Evolutionary conservation across 2,888 invertebrate species (phyloP).

Genomic region (Lampropteryx suffumata): DNA sequence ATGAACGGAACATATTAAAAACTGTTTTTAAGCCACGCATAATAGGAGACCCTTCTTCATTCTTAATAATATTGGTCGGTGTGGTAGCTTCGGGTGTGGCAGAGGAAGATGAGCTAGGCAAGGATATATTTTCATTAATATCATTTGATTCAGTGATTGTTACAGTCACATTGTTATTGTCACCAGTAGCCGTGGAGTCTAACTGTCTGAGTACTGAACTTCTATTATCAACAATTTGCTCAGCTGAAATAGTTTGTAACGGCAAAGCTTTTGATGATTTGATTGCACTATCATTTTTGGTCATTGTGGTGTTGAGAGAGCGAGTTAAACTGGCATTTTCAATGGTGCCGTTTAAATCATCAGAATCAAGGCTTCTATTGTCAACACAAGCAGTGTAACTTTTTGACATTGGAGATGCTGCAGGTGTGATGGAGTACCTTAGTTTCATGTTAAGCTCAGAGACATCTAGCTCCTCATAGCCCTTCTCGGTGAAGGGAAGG

Average conservation of each 20-base stretch:
- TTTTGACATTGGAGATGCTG: slow-evolving; percentile 70
- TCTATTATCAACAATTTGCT: slow-evolving; percentile 49
- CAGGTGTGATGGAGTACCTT: slow-evolving; percentile 71
- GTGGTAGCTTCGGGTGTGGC: slow-evolving; percentile 70
- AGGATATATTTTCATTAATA: slow-evolving; percentile 59
- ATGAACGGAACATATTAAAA: slow-evolving; percentile 71
- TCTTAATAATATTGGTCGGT: slow-evolving; percentile 63
- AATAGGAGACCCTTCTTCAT: slow-evolving; percentile 69
- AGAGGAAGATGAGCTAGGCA: slow-evolving; percentile 66
- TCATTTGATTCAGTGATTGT: slow-evolving; percentile 49
- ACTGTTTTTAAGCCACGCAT: slow-evolving; percentile 73
- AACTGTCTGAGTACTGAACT: slow-evolving; percentile 46
- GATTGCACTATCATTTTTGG: slow-evolving; percentile 49
- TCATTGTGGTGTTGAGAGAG: slow-evolving; percentile 61
- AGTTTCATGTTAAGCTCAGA: slow-evolving; percentile 75
- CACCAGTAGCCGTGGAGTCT: slow-evolving; percentile 41
- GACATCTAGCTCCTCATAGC: slow-evolving; percentile 72
- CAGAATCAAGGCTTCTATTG: slow-evolving; percentile 47
- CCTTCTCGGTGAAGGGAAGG: slow-evolving; percentile 66
- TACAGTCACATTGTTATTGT: slow-evolving; percentile 48
- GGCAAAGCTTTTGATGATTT: slow-evolving; percentile 61
- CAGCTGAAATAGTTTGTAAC: slow-evolving; percentile 54
- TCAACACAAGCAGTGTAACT: slow-evolving; percentile 61
- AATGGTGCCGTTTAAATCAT: slow-evolving; percentile 49
- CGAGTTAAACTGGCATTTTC: slow-evolving; percentile 56